Percentiles rank a stretch among this genome's conserved stretches.
Conservation (phyloP, 2,888 invertebrate species). For the Sturmia bella region DNA sequence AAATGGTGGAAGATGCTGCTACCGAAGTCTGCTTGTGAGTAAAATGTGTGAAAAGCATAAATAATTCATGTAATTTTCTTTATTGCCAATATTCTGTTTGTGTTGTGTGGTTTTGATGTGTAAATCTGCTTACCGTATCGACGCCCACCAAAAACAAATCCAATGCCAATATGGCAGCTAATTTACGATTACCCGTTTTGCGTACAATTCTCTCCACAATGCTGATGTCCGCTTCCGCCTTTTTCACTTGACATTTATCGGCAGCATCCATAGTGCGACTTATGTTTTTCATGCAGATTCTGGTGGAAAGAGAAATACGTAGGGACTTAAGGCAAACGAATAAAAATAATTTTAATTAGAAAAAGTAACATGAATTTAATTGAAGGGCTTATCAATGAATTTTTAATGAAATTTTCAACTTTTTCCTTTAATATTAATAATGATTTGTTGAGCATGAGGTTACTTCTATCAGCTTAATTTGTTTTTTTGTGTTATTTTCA, state of each 20-base stretch:
- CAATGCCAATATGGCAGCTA: conserved; percentile 88
- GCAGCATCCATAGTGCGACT: conserved; percentile 82
- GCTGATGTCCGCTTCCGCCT: conserved; percentile 83
- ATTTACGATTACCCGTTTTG: conserved; percentile 84
- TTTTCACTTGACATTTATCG: conserved; percentile 68
- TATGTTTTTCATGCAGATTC: conserved; percentile 85
- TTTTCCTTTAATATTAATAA: too few relatives aligned
- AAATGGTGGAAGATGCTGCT: conserved; percentile 88
- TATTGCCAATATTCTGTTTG: neutral
- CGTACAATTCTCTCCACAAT: conserved; percentile 84
- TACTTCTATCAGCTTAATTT: too few relatives aligned
- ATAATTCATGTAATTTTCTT: neutral
- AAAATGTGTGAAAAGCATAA: neutral
- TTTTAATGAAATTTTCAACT: too few relatives aligned
- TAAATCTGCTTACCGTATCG: conserved; percentile 85
- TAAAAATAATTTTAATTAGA: neutral
- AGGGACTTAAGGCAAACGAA: conserved; percentile 15
- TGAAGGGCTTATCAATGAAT: neutral
- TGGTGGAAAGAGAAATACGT: conserved; percentile 71
- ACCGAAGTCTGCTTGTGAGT: conserved; percentile 85
- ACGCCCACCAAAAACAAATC: conserved; percentile 91
- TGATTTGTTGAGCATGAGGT: too few relatives aligned
- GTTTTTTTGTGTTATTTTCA: too few relatives aligned
- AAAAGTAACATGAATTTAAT: neutral
- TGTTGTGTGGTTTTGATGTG: too few relatives aligned